Conservation (phyloP, 2,888 invertebrate species). For the Andrena praecox region DNA sequence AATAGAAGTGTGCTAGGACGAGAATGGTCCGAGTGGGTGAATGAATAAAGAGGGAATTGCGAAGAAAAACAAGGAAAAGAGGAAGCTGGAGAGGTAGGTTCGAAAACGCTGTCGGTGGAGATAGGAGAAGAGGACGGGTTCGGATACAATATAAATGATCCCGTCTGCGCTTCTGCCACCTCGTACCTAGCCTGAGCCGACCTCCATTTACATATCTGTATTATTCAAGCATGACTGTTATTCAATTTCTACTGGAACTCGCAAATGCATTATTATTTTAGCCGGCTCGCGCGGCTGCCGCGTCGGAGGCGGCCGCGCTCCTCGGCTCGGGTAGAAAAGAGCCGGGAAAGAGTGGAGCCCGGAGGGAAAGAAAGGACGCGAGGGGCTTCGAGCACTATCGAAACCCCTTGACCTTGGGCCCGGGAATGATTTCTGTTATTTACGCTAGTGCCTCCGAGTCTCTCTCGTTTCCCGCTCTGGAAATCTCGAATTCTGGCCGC, state of each 20-base stretch:
- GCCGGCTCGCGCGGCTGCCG: conserved; percentile 35
- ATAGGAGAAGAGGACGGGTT: conserved; percentile 67
- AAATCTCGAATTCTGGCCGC: not conserved
- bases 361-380: conserved; percentile 26
- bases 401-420: conserved; percentile 58
- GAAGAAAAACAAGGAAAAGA: conserved; percentile 9
- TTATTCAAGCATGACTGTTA: conserved; percentile 83
- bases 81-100: conserved; percentile 6
- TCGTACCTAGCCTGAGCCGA: conserved; percentile 56
- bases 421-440: conserved; percentile 48
- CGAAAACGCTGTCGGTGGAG: conserved; percentile 48
- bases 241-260: conserved; percentile 81
- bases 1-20: not conserved
- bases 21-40: not conserved
- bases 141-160: conserved; percentile 83
- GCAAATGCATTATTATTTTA: conserved; percentile 81
- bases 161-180: conserved; percentile 72
- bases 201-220: conserved; percentile 83
- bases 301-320: conserved; percentile 7
- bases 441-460: conserved; percentile 20
- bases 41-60: not conserved
- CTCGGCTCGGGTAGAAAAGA: conserved; percentile 6
- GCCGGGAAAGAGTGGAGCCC: conserved; percentile 14
- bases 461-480: not conserved
- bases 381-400: conserved; percentile 19